These are phyloP conservation scores for Neomorphus geoffroyi DNA, from an alignment of 2,797 vertebrate species.

Conservation along the genomic window DNA sequence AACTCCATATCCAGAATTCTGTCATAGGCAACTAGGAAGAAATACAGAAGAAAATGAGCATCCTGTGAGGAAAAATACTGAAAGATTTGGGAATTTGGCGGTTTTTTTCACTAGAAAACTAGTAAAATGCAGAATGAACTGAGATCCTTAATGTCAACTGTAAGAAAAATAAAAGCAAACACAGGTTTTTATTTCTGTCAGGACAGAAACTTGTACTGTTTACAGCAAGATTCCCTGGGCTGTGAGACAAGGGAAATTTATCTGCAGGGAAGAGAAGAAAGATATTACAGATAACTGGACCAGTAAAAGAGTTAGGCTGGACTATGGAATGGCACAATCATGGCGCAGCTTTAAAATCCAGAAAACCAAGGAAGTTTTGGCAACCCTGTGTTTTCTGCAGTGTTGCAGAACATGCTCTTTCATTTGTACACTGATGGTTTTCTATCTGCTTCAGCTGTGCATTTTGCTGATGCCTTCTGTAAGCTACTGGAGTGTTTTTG, in stretches of 20 bases:
- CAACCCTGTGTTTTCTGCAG: neutral
- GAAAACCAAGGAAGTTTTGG: neutral
- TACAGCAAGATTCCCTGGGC: neutral
- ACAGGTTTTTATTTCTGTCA: neutral
- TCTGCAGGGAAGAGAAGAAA: neutral
- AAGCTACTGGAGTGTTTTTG: neutral
- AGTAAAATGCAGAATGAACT: neutral
- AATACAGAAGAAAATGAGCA: neutral
- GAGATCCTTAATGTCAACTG: neutral
- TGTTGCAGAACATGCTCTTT: neutral
- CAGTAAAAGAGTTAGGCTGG: neutral
- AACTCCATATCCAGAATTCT: neutral
- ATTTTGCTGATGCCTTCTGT: neutral
- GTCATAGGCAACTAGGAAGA: neutral
- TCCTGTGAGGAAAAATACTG: neutral
- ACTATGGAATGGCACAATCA: neutral
- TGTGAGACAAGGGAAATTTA: neutral
- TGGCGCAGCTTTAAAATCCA: neutral
- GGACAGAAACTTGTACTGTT: neutral
- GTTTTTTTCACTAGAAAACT: neutral
- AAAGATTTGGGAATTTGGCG: neutral
- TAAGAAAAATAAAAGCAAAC: neutral
- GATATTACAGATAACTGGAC: neutral
- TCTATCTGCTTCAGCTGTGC: neutral
- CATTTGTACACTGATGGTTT: neutral